Conservation (phyloP, 2,113 vertebrate genomes). For the Ailurus styani region DNA sequence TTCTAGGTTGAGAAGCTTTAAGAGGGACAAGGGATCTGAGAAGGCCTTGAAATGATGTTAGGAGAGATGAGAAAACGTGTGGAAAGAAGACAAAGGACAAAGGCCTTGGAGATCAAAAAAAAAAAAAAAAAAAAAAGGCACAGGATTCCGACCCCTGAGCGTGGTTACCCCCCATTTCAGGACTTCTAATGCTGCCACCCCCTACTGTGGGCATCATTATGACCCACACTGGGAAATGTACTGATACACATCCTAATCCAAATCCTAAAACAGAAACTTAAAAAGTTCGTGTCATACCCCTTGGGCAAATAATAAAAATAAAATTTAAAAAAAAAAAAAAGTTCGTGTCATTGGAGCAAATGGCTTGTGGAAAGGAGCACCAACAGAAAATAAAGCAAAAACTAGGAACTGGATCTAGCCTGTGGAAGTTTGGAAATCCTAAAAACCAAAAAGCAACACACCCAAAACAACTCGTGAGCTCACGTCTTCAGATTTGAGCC, state of each 20-base stretch:
- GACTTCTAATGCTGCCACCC: accelerated
- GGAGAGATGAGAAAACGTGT: accelerated
- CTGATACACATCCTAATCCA: not conserved
- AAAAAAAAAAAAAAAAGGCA: no score
- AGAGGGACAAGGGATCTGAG: not conserved
- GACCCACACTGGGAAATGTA: accelerated
- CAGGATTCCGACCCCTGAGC: not conserved
- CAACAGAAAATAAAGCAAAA: not conserved
- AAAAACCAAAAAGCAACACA: not conserved
- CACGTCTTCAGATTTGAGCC: not conserved
- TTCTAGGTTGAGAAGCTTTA: not conserved
- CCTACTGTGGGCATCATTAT: accelerated
- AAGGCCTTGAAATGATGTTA: not conserved
- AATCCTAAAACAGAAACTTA: not conserved
- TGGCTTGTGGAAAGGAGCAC: not conserved
- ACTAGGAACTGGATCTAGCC: not conserved
- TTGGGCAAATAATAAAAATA: no score
- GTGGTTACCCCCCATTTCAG: no score
- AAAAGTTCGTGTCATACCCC: not conserved
- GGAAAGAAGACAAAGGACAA: not conserved
- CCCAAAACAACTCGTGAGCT: no score
- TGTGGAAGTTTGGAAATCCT: not conserved
- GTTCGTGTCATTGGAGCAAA: not conserved
- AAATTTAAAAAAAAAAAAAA: no score
- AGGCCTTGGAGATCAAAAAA: not conserved